Base-by-base conservation (phyloP, 2,888 invertebrate species). In the Homarus gammarus region DNA sequence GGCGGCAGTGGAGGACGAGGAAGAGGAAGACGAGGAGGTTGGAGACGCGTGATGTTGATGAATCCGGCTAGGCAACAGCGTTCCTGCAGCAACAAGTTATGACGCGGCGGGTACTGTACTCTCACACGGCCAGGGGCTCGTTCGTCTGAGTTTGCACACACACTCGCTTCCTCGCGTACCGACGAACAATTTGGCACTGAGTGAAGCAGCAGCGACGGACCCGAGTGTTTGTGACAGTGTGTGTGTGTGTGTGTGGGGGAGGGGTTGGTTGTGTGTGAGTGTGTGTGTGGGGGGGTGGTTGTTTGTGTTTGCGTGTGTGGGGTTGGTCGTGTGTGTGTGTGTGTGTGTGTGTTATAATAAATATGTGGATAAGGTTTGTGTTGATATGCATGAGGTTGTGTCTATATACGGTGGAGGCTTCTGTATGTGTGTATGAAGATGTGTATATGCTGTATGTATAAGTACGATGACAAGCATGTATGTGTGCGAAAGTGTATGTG, bases 401-500 rank as follows among this genome's bases (percentile, higher is more conserved):
- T n/a, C n/a, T n/a, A n/a, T n/a, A n/a, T n/a, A n/a, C n/a, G n/a
- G n/a, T n/a, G n/a, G n/a, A n/a, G n/a, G n/a, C n/a, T 36, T 36
- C 36, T 38, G 38, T 38, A 22, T 73, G 38, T 73, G 5, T 36
- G 15, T 38, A 40, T 36, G 73, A 36, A 40, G 10, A 38, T 33
- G 73, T 36, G 36, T 73, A 38, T 12, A 40, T 15, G n/a, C 1
- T 40, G 22, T 40, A n/a, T 38, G 73, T 72, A 38, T 72, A 38
- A 36, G 72, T 33, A 44, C 44, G 33, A 36, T 6, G 33, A n/a
- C n/a, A n/a, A n/a, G n/a, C n/a, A n/a, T n/a, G n/a, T n/a, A n/a
- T n/a, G 36, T 72, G 72, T 72, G 72, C 38, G 73, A 38, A 38
- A 38, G 73, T 40, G 38, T 40, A 44, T 77, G 75, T 44, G 75